phyloP scores from a whole-genome alignment of 1,140 invertebrate species.

The Myzus persicae region DNA sequence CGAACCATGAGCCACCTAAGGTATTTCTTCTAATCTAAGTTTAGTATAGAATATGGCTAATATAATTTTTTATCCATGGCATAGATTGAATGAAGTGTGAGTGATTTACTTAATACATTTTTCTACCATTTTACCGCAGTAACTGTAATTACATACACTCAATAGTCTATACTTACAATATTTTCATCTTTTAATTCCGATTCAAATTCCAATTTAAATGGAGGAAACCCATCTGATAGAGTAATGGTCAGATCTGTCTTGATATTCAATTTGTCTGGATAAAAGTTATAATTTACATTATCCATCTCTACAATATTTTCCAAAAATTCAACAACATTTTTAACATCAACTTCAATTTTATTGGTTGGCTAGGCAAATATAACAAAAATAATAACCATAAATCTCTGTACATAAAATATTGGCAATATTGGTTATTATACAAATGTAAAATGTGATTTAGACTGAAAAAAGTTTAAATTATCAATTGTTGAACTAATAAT shows the following conservation, averaged over 20 bases:
- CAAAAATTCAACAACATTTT: not conserved
- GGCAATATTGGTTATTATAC: not conserved
- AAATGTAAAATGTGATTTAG: not conserved
- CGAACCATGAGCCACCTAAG: too few species aligned
- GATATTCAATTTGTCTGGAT: not conserved
- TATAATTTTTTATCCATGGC: too few species aligned
- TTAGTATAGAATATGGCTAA: too few species aligned
- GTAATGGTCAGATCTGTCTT: not conserved
- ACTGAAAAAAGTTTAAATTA: not conserved
- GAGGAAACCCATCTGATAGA: not conserved
- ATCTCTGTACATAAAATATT: not conserved
- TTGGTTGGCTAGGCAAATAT: not conserved
- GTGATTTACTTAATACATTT: too few species aligned
- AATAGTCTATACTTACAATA: not conserved
- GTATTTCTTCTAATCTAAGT: too few species aligned
- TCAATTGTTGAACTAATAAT: not conserved
- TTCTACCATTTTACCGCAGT: too few species aligned
- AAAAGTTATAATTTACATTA: not conserved
- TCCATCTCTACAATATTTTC: not conserved
- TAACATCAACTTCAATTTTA: slow-evolving; percentile 36
- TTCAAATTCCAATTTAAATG: slow-evolving; percentile 2
- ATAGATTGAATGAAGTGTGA: too few species aligned
- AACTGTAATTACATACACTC: too few species aligned
- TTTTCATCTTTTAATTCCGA: slow-evolving; percentile 14
- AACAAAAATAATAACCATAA: not conserved